Evolutionary conservation across 2,113 vertebrate species (phyloP).

Genomic region (Oncorhynchus kisutch): DNA sequence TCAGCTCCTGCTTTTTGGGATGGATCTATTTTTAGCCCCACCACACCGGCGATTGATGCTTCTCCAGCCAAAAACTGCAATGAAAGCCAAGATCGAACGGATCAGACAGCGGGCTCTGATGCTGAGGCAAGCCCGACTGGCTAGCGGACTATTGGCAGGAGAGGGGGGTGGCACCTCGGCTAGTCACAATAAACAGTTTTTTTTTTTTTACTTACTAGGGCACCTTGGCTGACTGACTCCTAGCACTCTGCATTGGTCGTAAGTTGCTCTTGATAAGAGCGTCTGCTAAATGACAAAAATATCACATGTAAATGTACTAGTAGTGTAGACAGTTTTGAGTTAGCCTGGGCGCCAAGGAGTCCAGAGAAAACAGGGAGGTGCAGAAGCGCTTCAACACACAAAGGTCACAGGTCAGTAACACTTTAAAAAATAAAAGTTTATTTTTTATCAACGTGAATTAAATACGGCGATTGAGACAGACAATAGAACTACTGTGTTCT

Average conservation of each 20-base stretch:
- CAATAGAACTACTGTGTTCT: no score
- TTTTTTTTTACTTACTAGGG: no score
- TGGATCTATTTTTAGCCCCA: neutral
- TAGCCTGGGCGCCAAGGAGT: conserved; percentile 62
- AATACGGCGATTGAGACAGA: no score
- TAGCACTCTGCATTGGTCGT: no score
- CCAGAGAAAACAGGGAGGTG: conserved; percentile 81
- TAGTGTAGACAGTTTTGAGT: no score
- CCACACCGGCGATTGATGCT: neutral
- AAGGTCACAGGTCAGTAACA: conserved; percentile 90
- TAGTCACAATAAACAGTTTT: conserved; percentile 72
- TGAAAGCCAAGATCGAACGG: conserved; percentile 86
- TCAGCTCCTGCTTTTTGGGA: neutral
- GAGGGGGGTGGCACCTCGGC: conserved; percentile 65
- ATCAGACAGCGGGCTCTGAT: conserved; percentile 89
- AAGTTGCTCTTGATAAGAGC: no score
- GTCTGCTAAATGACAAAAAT: no score
- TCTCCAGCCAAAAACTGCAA: conserved; percentile 41
- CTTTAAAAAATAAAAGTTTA: no score
- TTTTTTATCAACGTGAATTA: no score
- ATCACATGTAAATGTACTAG: no score
- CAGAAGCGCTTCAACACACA: conserved; percentile 95
- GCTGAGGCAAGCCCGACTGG: conserved; percentile 85
- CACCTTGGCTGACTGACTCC: no score
- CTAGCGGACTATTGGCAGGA: conserved; percentile 73